Conservation (phyloP, 1,140 invertebrate genomes). For the Heliconius melpomene region DNA sequence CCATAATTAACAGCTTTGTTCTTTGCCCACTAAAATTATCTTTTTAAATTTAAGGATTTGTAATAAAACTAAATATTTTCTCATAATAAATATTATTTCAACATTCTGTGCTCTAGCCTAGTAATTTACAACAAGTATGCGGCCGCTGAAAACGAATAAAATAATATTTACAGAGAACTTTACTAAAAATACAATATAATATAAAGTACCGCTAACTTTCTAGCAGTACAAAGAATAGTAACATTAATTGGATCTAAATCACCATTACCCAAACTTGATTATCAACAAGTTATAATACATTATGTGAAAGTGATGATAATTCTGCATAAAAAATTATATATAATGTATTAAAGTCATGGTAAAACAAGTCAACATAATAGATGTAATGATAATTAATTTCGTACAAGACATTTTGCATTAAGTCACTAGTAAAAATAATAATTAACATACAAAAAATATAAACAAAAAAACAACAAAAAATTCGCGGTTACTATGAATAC, state of each 20-base stretch:
- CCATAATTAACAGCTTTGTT: no score
- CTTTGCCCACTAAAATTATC: no score
- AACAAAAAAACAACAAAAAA: not conserved
- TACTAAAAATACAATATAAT: conserved; percentile 47
- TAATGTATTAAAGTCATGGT: not conserved
- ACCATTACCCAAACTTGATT: conserved; percentile 64
- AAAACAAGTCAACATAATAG: not conserved
- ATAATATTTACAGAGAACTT: conserved; percentile 76
- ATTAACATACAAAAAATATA: not conserved
- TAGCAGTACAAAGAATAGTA: conserved; percentile 37
- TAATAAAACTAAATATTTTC: conserved; percentile 60
- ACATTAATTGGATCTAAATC: conserved; percentile 50
- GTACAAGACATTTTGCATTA: not conserved
- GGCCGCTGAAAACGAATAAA: conserved; percentile 60
- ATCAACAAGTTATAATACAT: conserved; percentile 6
- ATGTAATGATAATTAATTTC: not conserved
- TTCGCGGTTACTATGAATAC: not conserved
- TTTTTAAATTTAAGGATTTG: not conserved
- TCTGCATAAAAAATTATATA: not conserved
- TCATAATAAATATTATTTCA: conserved; percentile 79
- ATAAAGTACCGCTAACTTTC: conserved; percentile 33
- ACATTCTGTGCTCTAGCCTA: conserved; percentile 56
- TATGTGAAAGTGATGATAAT: not conserved
- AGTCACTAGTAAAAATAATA: not conserved
- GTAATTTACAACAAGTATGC: conserved; percentile 55